Evolutionary conservation across 2,888 invertebrate genomes (phyloP).

Genomic region (Drosophila mimetica): DNA sequence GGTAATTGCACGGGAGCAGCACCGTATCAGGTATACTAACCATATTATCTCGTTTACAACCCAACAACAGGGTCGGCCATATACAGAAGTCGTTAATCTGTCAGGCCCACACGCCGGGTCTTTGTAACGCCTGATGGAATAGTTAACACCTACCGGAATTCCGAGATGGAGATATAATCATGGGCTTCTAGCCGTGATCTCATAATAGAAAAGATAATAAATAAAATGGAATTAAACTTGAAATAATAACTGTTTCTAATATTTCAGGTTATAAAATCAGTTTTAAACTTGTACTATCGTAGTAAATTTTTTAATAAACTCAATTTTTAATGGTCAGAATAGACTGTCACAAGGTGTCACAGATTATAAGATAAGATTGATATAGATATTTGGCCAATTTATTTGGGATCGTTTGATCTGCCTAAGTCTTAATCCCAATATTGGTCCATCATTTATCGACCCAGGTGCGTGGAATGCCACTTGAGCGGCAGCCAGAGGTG

Average conservation of each 20-base stretch:
- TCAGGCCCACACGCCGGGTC: conserved; percentile 18
- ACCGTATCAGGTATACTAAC: conserved; percentile 23
- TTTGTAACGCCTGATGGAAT: conserved; percentile 12
- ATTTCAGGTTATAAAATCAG: not conserved
- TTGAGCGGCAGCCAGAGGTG: conserved; percentile 27
- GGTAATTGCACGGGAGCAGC: conserved; percentile 8
- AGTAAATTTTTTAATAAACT: too few species aligned
- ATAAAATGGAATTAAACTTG: too few species aligned
- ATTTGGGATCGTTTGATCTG: conserved; percentile 4
- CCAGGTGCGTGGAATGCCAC: conserved; percentile 16
- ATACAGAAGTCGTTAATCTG: conserved; percentile 28
- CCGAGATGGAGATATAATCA: conserved; percentile 10
- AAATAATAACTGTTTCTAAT: too few species aligned
- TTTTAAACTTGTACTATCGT: too few species aligned
- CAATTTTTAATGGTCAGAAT: too few species aligned
- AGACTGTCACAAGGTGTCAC: conserved; percentile 41
- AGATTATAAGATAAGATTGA: conserved; percentile 31
- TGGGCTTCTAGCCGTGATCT: not conserved
- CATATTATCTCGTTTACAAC: conserved; percentile 23
- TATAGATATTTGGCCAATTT: conserved; percentile 16
- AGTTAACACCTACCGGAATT: conserved; percentile 34
- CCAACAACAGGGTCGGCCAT: conserved; percentile 16
- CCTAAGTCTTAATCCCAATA: conserved; percentile 54
- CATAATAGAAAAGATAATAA: not conserved
- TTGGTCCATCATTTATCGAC: conserved; percentile 34